phyloP scores from a whole-genome alignment of 1,140 invertebrate genomes.

The Hypothenemus hampei region DNA sequence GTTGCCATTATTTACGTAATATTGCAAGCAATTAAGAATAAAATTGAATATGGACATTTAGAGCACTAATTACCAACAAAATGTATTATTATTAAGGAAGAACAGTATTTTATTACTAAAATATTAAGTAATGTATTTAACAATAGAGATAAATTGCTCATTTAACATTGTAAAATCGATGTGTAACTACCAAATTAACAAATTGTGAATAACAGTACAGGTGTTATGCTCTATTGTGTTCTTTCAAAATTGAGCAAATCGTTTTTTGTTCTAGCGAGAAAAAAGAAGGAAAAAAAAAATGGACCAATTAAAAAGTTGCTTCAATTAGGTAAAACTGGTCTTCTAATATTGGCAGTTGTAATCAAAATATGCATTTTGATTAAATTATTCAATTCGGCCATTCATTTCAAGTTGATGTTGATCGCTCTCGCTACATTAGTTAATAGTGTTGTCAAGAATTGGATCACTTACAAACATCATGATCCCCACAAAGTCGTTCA shows the following conservation, averaged over 20 bases:
- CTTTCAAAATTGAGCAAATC: not conserved
- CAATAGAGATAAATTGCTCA: not conserved
- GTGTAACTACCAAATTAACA: not conserved
- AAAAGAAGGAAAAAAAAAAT: not conserved
- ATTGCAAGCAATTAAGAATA: conserved; percentile 18
- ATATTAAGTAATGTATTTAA: not conserved
- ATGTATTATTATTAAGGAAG: too few relatives aligned
- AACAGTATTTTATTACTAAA: not conserved
- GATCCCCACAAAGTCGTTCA: not conserved
- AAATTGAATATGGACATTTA: conserved; percentile 4
- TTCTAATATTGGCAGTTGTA: not conserved
- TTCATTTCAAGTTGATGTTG: conserved; percentile 12
- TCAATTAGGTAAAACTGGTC: not conserved
- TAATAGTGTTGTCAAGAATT: not conserved
- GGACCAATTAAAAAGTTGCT: conserved; percentile 5
- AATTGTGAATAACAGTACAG: not conserved
- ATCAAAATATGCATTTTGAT: conserved; percentile 14
- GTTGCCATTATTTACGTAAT: conserved; percentile 11
- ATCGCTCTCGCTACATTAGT: conserved; percentile 2
- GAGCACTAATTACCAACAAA: too few relatives aligned
- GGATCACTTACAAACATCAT: conserved; percentile 2
- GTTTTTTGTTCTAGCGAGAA: not conserved
- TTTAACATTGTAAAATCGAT: not conserved
- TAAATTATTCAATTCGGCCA: conserved; percentile 6
- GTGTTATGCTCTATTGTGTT: not conserved